A percentile compares a stretch with the other conserved stretches of the same genome.
phyloP scores from a whole-genome alignment of 2,888 invertebrate species.

The Podotricha telesiphe region DNA sequence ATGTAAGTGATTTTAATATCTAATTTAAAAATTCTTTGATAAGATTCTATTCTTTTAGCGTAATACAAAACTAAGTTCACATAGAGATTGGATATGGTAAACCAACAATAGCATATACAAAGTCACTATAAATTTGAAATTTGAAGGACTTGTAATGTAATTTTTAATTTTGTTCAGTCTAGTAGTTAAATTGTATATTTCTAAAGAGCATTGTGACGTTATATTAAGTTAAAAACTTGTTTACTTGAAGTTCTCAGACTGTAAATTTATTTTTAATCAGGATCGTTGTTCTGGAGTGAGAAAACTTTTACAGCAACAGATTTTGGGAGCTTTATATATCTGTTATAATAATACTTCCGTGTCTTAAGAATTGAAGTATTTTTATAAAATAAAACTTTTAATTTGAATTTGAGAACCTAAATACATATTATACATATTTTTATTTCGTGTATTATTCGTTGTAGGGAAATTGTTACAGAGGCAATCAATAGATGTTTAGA shows the following conservation, averaged over 20 bases:
- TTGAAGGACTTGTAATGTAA: not conserved
- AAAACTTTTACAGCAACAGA: not conserved
- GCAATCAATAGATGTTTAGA: too few species aligned
- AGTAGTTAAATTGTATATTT: not conserved
- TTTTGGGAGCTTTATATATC: not conserved
- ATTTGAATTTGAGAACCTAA: not conserved
- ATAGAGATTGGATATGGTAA: too few species aligned
- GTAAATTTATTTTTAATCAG: conserved; percentile 20
- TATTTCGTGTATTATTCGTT: too few species aligned
- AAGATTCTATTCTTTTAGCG: too few species aligned
- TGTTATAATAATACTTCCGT: not conserved
- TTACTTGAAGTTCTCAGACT: conserved; percentile 13
- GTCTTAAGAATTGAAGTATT: not conserved
- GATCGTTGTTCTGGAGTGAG: not conserved
- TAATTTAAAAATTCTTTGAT: too few species aligned
- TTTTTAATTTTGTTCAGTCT: conserved; percentile 7
- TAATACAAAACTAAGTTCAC: too few species aligned
- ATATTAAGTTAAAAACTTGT: conserved; percentile 17
- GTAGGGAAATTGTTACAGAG: too few species aligned
- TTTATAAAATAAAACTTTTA: not conserved
- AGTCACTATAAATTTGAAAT: too few species aligned
- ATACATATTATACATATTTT: too few species aligned
- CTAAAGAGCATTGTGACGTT: not conserved
- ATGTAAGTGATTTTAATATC: too few species aligned
- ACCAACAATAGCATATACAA: not conserved